Percentiles rank a stretch among this genome's conserved stretches.
These are phyloP conservation scores for Sphinx pinastri DNA, from an alignment of 2,888 invertebrate species.

Conservation along the genomic window DNA sequence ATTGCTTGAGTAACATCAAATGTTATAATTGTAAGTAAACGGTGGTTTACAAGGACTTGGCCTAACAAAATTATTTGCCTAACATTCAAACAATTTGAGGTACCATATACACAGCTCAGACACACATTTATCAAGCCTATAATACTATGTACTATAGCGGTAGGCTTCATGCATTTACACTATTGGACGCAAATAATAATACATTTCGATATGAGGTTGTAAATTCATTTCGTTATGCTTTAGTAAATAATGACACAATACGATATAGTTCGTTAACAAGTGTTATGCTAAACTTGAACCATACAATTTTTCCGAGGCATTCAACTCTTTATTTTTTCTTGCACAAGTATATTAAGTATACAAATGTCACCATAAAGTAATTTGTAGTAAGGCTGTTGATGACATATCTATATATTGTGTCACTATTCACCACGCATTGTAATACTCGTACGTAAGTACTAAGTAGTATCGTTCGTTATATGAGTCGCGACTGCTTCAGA, in stretches of 20 bases:
- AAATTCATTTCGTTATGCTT: constrained; percentile 1
- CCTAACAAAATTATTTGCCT: constrained; percentile 24
- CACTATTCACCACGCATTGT: neutral
- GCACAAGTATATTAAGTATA: too few species aligned
- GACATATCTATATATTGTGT: neutral
- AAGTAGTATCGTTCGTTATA: constrained; percentile 71
- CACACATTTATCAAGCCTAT: neutral
- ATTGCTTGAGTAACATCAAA: neutral
- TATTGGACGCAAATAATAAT: constrained; percentile 22
- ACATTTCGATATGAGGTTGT: constrained; percentile 1
- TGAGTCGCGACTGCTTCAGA: constrained; percentile 93
- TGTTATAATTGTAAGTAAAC: neutral
- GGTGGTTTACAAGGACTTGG: neutral
- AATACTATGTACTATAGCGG: constrained; percentile 6
- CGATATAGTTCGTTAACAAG: neutral
- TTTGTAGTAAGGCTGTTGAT: too few species aligned
- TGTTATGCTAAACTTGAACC: neutral
- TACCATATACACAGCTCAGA: neutral
- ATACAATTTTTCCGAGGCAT: neutral
- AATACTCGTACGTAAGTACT: neutral
- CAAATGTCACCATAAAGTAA: too few species aligned
- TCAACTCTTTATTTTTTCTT: neutral
- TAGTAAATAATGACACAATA: neutral
- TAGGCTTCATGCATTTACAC: constrained; percentile 14
- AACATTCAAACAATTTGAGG: constrained; percentile 23